A percentile compares a stretch with the other conserved stretches of the same genome.
Evolutionary conservation across 2,113 vertebrate genomes (phyloP).

Genomic region (Elaphurus davidianus): DNA sequence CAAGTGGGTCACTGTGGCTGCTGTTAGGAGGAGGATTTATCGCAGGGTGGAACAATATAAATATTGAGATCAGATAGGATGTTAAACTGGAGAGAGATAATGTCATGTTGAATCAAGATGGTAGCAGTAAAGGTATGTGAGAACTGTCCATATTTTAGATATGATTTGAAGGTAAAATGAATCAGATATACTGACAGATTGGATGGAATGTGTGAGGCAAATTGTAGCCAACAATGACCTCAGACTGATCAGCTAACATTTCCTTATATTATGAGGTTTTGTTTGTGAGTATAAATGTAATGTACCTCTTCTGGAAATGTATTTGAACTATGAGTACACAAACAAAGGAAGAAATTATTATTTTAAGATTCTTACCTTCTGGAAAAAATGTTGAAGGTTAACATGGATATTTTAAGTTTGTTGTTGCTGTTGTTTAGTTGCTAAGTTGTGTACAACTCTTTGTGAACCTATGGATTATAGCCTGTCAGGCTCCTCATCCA

Average conservation of each 20-base stretch:
- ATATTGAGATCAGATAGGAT: not conserved
- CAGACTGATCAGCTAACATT: not conserved
- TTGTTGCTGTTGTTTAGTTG: not conserved
- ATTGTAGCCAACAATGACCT: not conserved
- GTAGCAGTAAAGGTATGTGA: not conserved
- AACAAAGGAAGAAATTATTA: not conserved
- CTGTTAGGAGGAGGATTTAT: not conserved
- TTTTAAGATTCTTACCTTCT: not conserved
- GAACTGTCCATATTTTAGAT: not conserved
- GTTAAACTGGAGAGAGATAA: not conserved
- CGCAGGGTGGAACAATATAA: not conserved
- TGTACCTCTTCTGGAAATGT: not conserved
- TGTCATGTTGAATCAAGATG: not conserved
- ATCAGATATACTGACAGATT: not conserved
- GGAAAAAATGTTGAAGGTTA: not conserved
- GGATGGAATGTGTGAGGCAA: not conserved
- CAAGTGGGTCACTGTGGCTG: not conserved
- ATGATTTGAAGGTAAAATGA: not conserved
- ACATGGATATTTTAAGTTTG: not conserved
- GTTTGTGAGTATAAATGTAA: not conserved
- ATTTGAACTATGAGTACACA: not conserved
- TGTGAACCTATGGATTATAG: not conserved
- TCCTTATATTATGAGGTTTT: not conserved
- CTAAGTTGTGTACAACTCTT: not conserved
- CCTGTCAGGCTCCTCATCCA: not conserved